Evolutionary conservation across 2,797 vertebrate genomes (phyloP), one percentile per base, ranked within the genome.

Genomic region (Delichon dasypus): DNA sequence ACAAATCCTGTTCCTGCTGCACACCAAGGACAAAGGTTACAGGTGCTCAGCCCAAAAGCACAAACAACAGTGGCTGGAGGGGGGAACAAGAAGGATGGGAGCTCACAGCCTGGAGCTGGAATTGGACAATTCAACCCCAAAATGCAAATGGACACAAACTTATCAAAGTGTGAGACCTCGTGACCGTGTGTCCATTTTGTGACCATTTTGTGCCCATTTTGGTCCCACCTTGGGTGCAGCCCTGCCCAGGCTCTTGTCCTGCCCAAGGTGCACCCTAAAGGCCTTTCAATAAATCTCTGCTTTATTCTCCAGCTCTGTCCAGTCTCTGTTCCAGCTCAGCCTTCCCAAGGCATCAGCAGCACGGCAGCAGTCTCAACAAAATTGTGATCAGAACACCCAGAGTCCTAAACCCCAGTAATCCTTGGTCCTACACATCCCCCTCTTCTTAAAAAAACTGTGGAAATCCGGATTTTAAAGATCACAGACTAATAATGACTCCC

Each of bases 371-470:
- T 38, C 38, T 38, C 38, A 36, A n/a, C 10, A 60, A 83, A 74
- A 27, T 3, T 32, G 17, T 84, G 18, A 61, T 26, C 36, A 50
- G 17, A 87, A 64, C 0, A 0, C 17, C 61, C 47, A 32, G 44
- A 32, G 29, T 11, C 1, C 0, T 21, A n/a, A 81, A 54, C 2
- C 2, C 9, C 32, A 50, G 16, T 2, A 71, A 86, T 13, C 18
- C 23, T 6, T 1, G 0, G 8, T 11, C 70, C 34, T 30, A 14
- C 19, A n/a, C 32, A 30, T 10, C 16, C 16, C 6, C 3, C 6
- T 75, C 67, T 34, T 81, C 36, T 48, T 42, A n/a, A 38, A 86
- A 72, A 30, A 11, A 10, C 17, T 6, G 9, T 26, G 50, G 58
- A 75, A 75, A 54, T 6, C 13, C 3, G n/a, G 26, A 29, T 68